Conservation (phyloP, 1,140 invertebrate genomes). For the Leucophenga varia region DNA sequence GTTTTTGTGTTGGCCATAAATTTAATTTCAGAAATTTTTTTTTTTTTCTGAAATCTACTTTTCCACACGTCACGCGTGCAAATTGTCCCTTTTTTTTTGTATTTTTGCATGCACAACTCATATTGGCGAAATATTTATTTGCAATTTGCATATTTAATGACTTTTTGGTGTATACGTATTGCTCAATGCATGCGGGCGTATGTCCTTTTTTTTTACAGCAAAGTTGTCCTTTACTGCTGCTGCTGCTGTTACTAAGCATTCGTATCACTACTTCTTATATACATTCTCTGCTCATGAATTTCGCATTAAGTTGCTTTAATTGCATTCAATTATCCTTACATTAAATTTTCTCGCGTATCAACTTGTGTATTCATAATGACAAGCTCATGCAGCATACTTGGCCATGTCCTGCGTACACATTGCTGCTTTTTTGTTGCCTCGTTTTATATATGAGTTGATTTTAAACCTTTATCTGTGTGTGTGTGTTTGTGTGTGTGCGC, state of each 20-base stretch:
- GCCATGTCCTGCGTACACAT: too few species aligned
- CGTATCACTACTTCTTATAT: too few species aligned
- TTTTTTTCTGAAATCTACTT: slow-evolving; percentile 20
- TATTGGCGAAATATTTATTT: slow-evolving; percentile 28
- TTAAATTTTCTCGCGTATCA: slow-evolving; percentile 6
- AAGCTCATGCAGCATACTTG: too few species aligned
- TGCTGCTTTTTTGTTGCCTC: too few species aligned
- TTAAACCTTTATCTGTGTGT: too few species aligned
- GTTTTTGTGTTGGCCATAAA: slow-evolving; percentile 27
- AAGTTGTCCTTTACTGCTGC: slow-evolving; percentile 8
- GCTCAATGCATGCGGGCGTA: too few species aligned
- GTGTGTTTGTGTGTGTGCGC: too few species aligned
- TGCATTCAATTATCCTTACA: slow-evolving; percentile 47
- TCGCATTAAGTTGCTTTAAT: slow-evolving; percentile 50
- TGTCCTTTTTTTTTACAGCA: slow-evolving; percentile 22
- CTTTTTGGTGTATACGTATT: too few species aligned
- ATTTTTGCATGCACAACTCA: slow-evolving; percentile 13
- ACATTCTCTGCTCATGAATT: slow-evolving; percentile 41
- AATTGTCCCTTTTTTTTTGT: slow-evolving; percentile 8
- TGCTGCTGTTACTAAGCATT: too few species aligned
- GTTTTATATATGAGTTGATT: too few species aligned
- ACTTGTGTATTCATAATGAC: neutral
- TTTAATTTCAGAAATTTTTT: slow-evolving; percentile 44
- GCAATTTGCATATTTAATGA: slow-evolving; percentile 52
- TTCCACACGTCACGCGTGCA: too few species aligned